Evolutionary conservation across 2,113 vertebrate genomes (phyloP).

Genomic region (Eubucco bourcierii): DNA sequence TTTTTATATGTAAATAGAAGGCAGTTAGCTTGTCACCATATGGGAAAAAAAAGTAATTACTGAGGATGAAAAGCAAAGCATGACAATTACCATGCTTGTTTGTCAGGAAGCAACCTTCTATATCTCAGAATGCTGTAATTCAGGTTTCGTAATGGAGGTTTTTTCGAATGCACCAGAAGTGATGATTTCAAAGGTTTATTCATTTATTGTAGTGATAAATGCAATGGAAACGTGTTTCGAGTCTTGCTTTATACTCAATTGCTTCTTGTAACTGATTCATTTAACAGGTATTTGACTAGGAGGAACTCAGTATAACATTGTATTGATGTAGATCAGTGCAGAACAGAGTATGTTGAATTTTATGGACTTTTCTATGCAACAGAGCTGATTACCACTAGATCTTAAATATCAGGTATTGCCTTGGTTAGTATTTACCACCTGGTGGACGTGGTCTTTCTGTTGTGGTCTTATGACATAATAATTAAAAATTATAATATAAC

Average conservation of each 20-base stretch:
- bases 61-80: conserved; percentile 18
- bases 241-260: conserved; percentile 58
- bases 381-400: background rate
- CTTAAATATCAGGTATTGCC: background rate
- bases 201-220: conserved; percentile 54
- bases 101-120: conserved; percentile 13
- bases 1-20: background rate
- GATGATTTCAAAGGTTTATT: conserved; percentile 25
- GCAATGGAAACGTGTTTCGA: conserved; percentile 47
- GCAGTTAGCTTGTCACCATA: conserved; percentile 37
- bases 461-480: background rate
- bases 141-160: background rate
- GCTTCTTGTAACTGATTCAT: conserved; percentile 58
- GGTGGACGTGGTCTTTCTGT: background rate
- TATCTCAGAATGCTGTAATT: conserved; percentile 19
- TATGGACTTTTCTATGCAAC: background rate
- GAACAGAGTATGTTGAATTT: conserved; percentile 39
- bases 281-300: conserved; percentile 59
- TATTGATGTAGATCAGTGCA: conserved; percentile 33
- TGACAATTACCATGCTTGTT: conserved; percentile 22
- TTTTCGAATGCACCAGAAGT: background rate
- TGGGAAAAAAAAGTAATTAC: conserved; percentile 61
- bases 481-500: background rate
- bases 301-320: background rate
- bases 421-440: background rate